Conservation (phyloP, 2,888 invertebrate genomes). For the Adineta ricciae region DNA sequence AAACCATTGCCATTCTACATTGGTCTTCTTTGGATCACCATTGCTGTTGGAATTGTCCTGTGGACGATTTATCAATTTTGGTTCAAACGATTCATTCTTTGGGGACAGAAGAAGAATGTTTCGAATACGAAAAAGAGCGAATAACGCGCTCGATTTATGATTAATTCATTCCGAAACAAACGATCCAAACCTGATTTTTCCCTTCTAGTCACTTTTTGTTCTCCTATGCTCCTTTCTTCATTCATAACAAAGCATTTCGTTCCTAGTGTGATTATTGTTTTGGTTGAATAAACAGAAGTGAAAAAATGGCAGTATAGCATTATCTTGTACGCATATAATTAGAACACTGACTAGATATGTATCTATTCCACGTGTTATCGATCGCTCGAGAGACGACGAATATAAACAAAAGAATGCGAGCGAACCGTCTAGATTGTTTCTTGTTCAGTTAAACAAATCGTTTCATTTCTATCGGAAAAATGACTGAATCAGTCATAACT, state of each 20-base stretch:
- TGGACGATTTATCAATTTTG: conserved; percentile 28
- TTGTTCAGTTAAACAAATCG: background rate
- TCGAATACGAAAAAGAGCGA: background rate
- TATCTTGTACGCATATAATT: too few species aligned
- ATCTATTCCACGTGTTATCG: background rate
- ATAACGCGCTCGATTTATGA: background rate
- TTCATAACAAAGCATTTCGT: too few species aligned
- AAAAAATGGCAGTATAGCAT: too few species aligned
- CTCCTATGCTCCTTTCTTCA: background rate
- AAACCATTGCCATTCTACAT: conserved; percentile 54
- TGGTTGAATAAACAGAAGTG: too few species aligned
- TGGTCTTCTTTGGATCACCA: conserved; percentile 48
- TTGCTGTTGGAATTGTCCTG: background rate
- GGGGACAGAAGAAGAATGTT: background rate
- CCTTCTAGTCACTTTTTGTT: background rate
- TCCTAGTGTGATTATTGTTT: background rate
- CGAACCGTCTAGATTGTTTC: background rate
- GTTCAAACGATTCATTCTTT: conserved; percentile 14
- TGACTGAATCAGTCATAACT: background rate
- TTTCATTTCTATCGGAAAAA: background rate
- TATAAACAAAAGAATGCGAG: background rate
- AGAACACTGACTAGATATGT: too few species aligned
- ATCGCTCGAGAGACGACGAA: background rate
- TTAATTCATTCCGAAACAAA: background rate
- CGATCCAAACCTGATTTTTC: background rate